Percentiles rank a stretch among this genome's conserved stretches.
phyloP scores from a whole-genome alignment of 2,888 invertebrate species.

The Andrena flavipes region DNA sequence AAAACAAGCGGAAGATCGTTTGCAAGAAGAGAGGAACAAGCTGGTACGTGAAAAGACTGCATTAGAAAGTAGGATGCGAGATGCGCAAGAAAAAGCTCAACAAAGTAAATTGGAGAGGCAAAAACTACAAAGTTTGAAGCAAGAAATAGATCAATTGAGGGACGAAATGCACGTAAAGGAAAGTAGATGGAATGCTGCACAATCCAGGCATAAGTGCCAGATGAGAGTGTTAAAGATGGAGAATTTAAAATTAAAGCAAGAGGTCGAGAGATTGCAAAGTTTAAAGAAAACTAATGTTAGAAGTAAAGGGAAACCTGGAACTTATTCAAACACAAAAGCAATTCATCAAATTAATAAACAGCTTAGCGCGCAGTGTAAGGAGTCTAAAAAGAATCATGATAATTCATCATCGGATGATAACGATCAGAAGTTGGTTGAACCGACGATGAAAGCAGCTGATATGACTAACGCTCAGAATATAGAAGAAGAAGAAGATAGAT shows the following conservation, averaged over 20 bases:
- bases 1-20: slow-evolving; percentile 88
- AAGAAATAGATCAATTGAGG: slow-evolving; percentile 88
- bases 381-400: slow-evolving; percentile 40
- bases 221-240: slow-evolving; percentile 91
- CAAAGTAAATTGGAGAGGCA: slow-evolving; percentile 89
- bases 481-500: slow-evolving; percentile 50
- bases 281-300: slow-evolving; percentile 87
- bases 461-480: slow-evolving; percentile 34
- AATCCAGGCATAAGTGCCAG: slow-evolving; percentile 91
- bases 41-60: slow-evolving; percentile 88
- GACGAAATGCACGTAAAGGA: slow-evolving; percentile 91
- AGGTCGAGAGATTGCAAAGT: slow-evolving; percentile 87
- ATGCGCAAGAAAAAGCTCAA: slow-evolving; percentile 87
- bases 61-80: slow-evolving; percentile 89
- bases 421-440: slow-evolving; percentile 55
- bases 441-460: slow-evolving; percentile 19
- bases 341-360: slow-evolving; percentile 91
- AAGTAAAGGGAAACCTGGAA: slow-evolving; percentile 28
- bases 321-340: slow-evolving; percentile 89
- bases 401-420: slow-evolving; percentile 66
- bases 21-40: slow-evolving; percentile 90
- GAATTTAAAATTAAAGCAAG: slow-evolving; percentile 87
- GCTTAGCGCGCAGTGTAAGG: slow-evolving; percentile 37
- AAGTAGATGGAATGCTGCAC: slow-evolving; percentile 89
- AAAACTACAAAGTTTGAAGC: slow-evolving; percentile 88